A percentile compares a stretch with the other conserved stretches of the same genome.
phyloP scores from a whole-genome alignment of 2,113 vertebrate species.

The Recurvirostra avosetta region DNA sequence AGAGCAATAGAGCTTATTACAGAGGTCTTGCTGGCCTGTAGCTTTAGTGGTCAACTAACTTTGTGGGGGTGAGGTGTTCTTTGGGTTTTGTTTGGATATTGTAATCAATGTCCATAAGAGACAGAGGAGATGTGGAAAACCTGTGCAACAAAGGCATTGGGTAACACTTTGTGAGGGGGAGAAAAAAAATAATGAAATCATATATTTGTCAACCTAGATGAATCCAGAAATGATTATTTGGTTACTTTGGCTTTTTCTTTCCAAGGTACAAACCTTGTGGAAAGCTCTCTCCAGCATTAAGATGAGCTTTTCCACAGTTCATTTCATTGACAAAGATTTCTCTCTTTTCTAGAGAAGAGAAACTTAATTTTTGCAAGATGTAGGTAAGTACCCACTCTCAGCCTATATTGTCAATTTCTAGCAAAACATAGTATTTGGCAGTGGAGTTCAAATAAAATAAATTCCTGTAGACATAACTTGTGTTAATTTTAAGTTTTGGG shows the following conservation, averaged over 20 bases:
- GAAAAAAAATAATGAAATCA: background rate
- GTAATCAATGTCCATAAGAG: background rate
- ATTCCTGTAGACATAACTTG: background rate
- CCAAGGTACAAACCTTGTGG: background rate
- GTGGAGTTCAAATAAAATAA: background rate
- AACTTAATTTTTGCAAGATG: background rate
- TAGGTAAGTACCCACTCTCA: background rate
- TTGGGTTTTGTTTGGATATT: background rate
- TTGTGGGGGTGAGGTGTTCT: background rate
- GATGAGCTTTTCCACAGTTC: background rate
- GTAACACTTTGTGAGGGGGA: background rate
- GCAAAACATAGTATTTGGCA: background rate
- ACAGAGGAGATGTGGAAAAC: background rate
- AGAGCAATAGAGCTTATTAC: background rate
- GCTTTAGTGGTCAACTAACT: background rate
- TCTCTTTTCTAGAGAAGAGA: background rate
- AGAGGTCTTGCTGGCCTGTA: background rate
- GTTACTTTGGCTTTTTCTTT: background rate
- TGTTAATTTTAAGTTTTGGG: background rate
- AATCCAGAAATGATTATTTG: background rate
- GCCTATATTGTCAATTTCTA: background rate
- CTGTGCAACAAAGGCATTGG: background rate
- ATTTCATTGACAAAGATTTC: background rate
- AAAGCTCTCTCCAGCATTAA: background rate
- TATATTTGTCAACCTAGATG: background rate